These are phyloP conservation scores for Xerus rutilus DNA, from an alignment of 2,797 vertebrate species.

Conservation along the genomic window DNA sequence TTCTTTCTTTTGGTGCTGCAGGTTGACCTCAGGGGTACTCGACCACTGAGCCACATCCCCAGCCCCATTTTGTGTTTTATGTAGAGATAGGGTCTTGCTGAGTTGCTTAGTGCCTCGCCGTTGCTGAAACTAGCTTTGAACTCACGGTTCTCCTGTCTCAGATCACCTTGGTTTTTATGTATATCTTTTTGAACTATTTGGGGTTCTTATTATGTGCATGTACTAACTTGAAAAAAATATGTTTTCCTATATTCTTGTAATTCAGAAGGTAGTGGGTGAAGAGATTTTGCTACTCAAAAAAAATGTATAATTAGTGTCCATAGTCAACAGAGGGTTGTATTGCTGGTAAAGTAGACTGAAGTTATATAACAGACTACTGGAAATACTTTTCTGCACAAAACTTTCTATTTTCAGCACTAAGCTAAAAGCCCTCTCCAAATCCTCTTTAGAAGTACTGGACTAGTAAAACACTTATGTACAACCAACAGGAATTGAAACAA, in stretches of 20 bases:
- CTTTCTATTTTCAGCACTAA: neutral
- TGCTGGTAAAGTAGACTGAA: neutral
- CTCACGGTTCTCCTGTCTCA: too few relatives aligned
- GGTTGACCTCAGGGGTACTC: too few relatives aligned
- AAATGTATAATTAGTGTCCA: neutral
- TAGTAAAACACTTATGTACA: neutral
- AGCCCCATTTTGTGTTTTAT: too few relatives aligned
- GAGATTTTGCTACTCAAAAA: neutral
- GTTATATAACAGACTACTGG: neutral
- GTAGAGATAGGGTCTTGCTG: too few relatives aligned
- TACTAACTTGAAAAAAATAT: neutral
- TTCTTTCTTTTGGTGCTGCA: too few relatives aligned
- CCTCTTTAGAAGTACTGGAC: neutral
- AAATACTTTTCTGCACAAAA: neutral
- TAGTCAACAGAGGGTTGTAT: neutral
- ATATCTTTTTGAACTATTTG: neutral
- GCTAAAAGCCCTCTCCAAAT: neutral
- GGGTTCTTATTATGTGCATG: neutral
- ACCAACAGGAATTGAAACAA: neutral
- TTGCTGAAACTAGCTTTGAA: too few relatives aligned
- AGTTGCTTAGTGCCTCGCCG: too few relatives aligned
- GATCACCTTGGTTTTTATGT: neutral
- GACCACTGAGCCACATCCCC: too few relatives aligned
- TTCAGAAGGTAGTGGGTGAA: neutral
- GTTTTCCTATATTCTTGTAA: neutral